These are phyloP conservation scores for Cephalopachus bancanus DNA, from an alignment of 2,797 vertebrate species.

Conservation along the genomic window DNA sequence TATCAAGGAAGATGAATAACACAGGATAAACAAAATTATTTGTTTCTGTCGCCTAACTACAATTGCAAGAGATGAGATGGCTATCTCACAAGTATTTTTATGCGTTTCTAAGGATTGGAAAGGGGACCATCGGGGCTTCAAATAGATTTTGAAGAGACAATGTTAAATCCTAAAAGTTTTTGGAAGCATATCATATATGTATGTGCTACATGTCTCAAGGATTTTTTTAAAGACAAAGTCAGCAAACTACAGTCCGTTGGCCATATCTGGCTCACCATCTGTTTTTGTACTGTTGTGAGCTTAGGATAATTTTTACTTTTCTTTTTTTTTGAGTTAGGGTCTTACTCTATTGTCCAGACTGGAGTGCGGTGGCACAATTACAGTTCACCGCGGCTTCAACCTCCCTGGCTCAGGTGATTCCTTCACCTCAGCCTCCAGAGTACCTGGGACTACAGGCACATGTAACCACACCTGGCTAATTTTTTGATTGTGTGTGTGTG, in stretches of 20 bases:
- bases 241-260: not conserved
- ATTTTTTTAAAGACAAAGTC: not conserved
- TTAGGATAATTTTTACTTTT: not conserved
- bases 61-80: conserved; percentile 41
- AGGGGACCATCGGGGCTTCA: not conserved
- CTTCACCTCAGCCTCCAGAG: no score
- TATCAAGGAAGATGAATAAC: conserved; percentile 38
- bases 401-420: no score
- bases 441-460: no score
- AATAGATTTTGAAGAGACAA: conserved; percentile 44
- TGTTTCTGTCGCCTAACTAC: conserved; percentile 45
- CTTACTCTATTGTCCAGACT: no score
- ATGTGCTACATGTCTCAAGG: not conserved
- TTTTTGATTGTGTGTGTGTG: no score
- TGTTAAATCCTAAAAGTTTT: conserved; percentile 44
- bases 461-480: no score
- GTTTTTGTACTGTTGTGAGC: not conserved
- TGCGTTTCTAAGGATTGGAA: conserved; percentile 66
- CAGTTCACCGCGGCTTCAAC: no score
- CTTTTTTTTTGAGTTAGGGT: no score
- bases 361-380: no score
- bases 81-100: not conserved
- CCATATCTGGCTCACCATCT: not conserved
- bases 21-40: conserved; percentile 19
- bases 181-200: not conserved